Percentiles rank a stretch among this genome's conserved stretches.
phyloP scores from a whole-genome alignment of 23 tunicate species.

The Botrylloides violaceus region DNA sequence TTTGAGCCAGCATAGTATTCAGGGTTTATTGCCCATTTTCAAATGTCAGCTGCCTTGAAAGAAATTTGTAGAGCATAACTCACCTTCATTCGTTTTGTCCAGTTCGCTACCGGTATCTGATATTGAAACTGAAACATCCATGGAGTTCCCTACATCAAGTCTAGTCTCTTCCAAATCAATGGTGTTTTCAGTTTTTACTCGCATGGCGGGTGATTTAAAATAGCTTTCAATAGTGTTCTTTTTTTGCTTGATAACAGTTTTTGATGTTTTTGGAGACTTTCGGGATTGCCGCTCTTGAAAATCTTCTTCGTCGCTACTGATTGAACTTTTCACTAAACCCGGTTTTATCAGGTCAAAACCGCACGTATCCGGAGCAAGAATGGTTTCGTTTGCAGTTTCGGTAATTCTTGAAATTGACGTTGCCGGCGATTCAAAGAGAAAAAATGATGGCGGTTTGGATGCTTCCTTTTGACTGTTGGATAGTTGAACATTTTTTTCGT shows the following conservation, averaged over 20 bases:
- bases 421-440: not conserved
- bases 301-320: conserved; percentile 22
- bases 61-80: no score
- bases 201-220: not conserved
- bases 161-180: conserved; percentile 17
- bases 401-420: not conserved
- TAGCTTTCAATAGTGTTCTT: not conserved
- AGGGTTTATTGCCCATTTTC: no score
- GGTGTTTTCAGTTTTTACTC: not conserved
- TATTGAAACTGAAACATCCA: not conserved
- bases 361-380: conserved; percentile 29
- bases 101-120: not conserved
- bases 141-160: not conserved
- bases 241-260: not conserved
- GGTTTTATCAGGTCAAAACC: not conserved
- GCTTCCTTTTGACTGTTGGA: not conserved
- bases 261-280: conserved; percentile 7
- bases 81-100: not conserved
- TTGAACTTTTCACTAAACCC: not conserved
- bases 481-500: not conserved
- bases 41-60: no score
- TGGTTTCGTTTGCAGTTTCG: not conserved
- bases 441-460: not conserved
- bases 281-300: not conserved
- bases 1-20: no score